phyloP scores from a whole-genome alignment of 1,140 invertebrate species.

The Armadillidium nasatum region DNA sequence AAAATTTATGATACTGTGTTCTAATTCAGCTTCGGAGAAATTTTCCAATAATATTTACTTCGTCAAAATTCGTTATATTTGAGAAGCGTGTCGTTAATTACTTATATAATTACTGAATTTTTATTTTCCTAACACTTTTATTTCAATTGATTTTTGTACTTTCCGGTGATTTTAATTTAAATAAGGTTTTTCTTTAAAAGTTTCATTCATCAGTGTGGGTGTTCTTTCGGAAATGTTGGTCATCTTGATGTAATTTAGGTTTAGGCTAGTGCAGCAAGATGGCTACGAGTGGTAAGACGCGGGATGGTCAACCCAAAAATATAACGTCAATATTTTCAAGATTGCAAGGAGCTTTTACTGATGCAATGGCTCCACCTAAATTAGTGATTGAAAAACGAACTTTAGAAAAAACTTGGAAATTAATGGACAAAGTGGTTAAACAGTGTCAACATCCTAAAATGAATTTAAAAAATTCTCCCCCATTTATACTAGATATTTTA shows the following conservation, averaged over 20 bases:
- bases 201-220: conserved; percentile 28
- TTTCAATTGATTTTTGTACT: too few species aligned
- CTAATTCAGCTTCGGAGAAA: too few species aligned
- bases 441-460: conserved; percentile 96
- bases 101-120: too few species aligned
- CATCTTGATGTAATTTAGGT: conserved; percentile 11
- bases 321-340: conserved; percentile 39
- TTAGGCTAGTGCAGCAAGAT: conserved; percentile 35
- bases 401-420: conserved; percentile 94
- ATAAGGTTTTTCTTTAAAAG: background rate
- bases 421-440: conserved; percentile 99
- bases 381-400: conserved; percentile 90
- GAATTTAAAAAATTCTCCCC: conserved; percentile 99
- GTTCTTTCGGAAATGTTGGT: conserved; percentile 21
- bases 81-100: too few species aligned
- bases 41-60: too few species aligned
- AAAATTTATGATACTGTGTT: too few species aligned
- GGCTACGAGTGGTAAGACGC: conserved; percentile 41
- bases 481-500: conserved; percentile 97
- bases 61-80: too few species aligned
- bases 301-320: conserved; percentile 44
- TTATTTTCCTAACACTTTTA: too few species aligned
- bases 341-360: conserved; percentile 79
- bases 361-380: conserved; percentile 71
- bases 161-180: background rate